Percentiles rank a stretch among this genome's conserved stretches.
These are phyloP conservation scores for Sylvilagus floridanus DNA, from an alignment of 2,797 vertebrate genomes.

Conservation along the genomic window DNA sequence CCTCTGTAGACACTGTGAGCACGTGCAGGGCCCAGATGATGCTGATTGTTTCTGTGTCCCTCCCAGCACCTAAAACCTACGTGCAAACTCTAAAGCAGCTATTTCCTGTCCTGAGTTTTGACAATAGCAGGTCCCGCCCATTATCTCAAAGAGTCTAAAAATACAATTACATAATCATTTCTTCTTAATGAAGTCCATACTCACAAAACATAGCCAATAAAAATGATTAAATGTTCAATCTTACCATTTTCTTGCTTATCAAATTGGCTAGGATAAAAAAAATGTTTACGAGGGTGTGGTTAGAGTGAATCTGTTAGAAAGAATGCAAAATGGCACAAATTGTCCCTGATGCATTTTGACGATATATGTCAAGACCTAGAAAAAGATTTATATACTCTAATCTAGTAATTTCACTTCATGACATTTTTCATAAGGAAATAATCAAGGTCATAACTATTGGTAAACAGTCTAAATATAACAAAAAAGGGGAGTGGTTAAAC, in stretches of 20 bases:
- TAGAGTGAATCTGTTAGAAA: conserved; percentile 47
- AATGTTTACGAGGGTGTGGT: neutral
- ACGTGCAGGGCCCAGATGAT: neutral
- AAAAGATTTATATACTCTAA: conserved; percentile 64
- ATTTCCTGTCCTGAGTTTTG: conserved; percentile 11
- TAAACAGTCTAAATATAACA: conserved; percentile 74
- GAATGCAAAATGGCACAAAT: conserved; percentile 43
- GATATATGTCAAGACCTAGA: conserved; percentile 42
- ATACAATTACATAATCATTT: conserved; percentile 58
- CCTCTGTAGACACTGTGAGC: neutral
- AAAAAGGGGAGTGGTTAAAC: conserved; percentile 5
- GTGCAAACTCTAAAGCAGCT: conserved; percentile 52
- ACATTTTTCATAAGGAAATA: conserved; percentile 69
- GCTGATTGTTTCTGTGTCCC: neutral
- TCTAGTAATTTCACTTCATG: conserved; percentile 51
- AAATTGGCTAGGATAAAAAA: conserved; percentile 57
- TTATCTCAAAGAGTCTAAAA: conserved; percentile 55
- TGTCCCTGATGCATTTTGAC: conserved; percentile 25
- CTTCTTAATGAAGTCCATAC: conserved; percentile 68
- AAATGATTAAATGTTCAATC: conserved; percentile 14
- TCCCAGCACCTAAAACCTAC: neutral
- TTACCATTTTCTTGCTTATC: conserved; percentile 68
- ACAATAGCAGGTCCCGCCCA: neutral
- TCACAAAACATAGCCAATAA: conserved; percentile 56
- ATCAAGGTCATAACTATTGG: conserved; percentile 58